phyloP scores from a whole-genome alignment of 2,888 invertebrate species.

The Platypus cylindrus region DNA sequence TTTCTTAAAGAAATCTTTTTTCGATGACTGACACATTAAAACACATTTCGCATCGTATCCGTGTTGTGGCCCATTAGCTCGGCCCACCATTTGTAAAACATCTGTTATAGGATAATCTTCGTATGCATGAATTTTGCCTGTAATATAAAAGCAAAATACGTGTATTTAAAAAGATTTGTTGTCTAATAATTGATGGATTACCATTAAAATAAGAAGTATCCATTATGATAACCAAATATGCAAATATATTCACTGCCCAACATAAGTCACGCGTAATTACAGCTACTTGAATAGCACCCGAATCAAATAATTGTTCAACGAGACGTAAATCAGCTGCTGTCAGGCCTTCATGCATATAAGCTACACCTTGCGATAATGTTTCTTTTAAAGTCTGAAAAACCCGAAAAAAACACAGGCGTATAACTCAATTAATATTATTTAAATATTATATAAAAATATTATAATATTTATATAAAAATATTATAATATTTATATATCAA shows the following conservation, averaged over 20 bases:
- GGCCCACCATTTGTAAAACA: constrained; percentile 94
- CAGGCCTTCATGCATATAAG: constrained; percentile 93
- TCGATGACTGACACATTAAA: constrained; percentile 91
- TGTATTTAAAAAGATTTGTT: not conserved
- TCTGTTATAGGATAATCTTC: constrained; percentile 98
- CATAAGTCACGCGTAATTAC: constrained; percentile 87
- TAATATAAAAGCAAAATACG: constrained; percentile 2
- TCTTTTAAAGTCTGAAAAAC: constrained; percentile 68
- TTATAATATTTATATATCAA: not conserved
- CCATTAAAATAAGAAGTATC: constrained; percentile 91
- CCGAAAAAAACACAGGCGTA: not conserved
- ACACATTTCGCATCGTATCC: constrained; percentile 93
- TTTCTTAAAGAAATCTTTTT: constrained; percentile 98
- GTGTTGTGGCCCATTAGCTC: constrained; percentile 84
- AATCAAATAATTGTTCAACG: constrained; percentile 87
- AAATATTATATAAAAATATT: not conserved
- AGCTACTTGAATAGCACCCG: constrained; percentile 84
- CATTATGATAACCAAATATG: constrained; percentile 92
- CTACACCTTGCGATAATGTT: constrained; percentile 88
- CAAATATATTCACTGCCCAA: constrained; percentile 82
- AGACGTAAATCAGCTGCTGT: constrained; percentile 71
- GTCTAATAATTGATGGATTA: constrained; percentile 1
- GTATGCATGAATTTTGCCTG: constrained; percentile 58
- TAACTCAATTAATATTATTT: constrained; percentile 1
- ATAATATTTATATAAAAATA: not conserved